Conservation (phyloP, 2,888 invertebrate genomes). For the Spisula solida region DNA sequence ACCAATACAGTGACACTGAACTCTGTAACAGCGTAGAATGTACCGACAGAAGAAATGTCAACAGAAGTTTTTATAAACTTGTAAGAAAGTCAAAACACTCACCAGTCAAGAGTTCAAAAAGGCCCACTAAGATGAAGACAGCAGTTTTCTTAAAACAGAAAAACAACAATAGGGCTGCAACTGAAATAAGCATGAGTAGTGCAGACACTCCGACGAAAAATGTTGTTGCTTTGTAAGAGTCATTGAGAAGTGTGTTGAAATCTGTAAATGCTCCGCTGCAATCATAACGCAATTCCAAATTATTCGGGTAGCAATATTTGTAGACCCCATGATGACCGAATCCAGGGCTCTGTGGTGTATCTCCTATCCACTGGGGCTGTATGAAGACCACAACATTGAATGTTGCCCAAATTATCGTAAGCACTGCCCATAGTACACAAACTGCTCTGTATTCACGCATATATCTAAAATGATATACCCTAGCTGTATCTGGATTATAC, state of each 20-base stretch:
- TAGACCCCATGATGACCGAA: conserved; percentile 97
- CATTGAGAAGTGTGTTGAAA: conserved; percentile 93
- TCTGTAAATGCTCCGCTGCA: conserved; percentile 93
- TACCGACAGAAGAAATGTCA: not conserved
- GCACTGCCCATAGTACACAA: conserved; percentile 98
- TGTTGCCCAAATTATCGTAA: conserved; percentile 98
- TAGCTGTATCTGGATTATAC: conserved; percentile 82
- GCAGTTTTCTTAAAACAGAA: conserved; percentile 97
- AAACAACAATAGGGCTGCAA: conserved; percentile 95
- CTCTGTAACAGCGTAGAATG: not conserved
- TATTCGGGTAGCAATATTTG: conserved; percentile 91
- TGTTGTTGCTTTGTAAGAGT: conserved; percentile 95
- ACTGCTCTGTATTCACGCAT: conserved; percentile 91
- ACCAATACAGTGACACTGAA: not conserved
- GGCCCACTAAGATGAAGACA: conserved; percentile 97
- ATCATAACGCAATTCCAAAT: conserved; percentile 72
- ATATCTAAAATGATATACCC: conserved; percentile 85
- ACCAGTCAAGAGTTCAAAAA: conserved; percentile 98
- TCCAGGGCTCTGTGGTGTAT: conserved; percentile 88
- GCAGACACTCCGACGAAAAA: conserved; percentile 96
- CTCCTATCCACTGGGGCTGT: conserved; percentile 91
- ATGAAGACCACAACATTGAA: conserved; percentile 98
- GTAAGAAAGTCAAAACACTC: conserved; percentile 85
- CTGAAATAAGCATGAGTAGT: conserved; percentile 93
- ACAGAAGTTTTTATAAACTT: not conserved